Base-by-base conservation (phyloP, 2,113 vertebrate species). In the Montifringilla adamsi region DNA sequence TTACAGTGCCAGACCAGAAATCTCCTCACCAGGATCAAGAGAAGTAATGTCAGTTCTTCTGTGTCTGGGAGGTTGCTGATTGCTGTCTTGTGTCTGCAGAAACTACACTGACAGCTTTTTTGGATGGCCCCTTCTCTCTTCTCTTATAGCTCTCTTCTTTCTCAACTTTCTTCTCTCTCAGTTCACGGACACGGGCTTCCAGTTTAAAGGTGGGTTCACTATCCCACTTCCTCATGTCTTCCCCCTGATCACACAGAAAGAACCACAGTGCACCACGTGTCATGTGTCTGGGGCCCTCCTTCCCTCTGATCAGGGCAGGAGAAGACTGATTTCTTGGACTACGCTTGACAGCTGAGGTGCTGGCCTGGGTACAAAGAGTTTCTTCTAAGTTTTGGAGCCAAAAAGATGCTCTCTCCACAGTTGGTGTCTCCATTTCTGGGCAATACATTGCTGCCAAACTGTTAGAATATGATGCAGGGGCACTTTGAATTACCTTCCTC, bases 221-320 rank as follows among this genome's bases (percentile, higher is more conserved):
- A 11, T 85, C 82, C 89, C 89, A 91, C 52, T 41, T 85, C 52
- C 88, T 90, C 88, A 91, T 85, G 26, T 84, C 88, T 49, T 90
- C 88, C 37, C 73, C 80, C 9, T 84, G 58, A 28, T 78, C 80
- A 52, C 73, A 84, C 28, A 90, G 66, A 50, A 90, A 64, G 73
- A 84, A 84, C 88, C 73, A 90, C 50, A 90, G 80, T n/a, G 66
- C 66, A 24, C 80, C 88, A 46, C 88, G 73, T 52, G 73, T 72
- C 73, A 84, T 26, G 11, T 39, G 73, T 77, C 23, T 64, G 50
- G 9, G 28, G 16, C 28, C 58, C 33, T 59, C 50, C 13, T 79
- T 79, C n/a, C n/a, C 11, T 67, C 67, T 53, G 46, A 79, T 44
- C 20, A 66, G 23, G 66, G 73, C 58, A 84, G 72, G 26, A 63